Evolutionary conservation across 2,888 invertebrate genomes (phyloP).

Genomic region (Cephus sareptanus): DNA sequence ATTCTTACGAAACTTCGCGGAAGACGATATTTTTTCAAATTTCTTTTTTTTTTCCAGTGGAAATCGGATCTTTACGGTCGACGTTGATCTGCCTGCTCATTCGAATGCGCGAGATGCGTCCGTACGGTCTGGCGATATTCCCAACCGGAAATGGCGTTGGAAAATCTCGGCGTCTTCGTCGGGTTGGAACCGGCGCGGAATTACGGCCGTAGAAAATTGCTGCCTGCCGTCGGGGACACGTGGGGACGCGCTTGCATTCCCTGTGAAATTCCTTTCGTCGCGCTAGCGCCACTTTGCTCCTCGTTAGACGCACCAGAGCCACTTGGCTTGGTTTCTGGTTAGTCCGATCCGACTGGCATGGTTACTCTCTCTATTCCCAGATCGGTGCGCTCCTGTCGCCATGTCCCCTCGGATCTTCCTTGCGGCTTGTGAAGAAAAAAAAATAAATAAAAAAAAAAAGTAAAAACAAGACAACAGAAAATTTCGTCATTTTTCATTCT

Average conservation of each 20-base stretch:
- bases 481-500: background rate
- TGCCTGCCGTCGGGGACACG: background rate
- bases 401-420: background rate
- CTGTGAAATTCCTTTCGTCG: background rate
- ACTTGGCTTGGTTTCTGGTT: background rate
- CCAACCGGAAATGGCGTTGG: conserved; percentile 10
- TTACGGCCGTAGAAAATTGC: background rate
- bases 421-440: background rate
- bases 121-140: conserved; percentile 13
- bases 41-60: background rate
- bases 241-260: background rate
- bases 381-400: background rate
- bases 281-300: background rate
- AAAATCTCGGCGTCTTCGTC: background rate
- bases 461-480: too few relatives aligned
- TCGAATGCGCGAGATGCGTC: background rate
- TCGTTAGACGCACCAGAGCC: background rate
- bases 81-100: background rate
- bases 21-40: background rate
- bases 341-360: background rate
- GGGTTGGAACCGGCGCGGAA: background rate
- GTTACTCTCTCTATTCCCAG: background rate
- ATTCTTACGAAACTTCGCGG: background rate
- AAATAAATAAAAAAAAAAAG: too few relatives aligned
- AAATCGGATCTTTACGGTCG: too few relatives aligned